Base-by-base conservation (phyloP, 2,888 invertebrate species). In the Artemia sinica region DNA sequence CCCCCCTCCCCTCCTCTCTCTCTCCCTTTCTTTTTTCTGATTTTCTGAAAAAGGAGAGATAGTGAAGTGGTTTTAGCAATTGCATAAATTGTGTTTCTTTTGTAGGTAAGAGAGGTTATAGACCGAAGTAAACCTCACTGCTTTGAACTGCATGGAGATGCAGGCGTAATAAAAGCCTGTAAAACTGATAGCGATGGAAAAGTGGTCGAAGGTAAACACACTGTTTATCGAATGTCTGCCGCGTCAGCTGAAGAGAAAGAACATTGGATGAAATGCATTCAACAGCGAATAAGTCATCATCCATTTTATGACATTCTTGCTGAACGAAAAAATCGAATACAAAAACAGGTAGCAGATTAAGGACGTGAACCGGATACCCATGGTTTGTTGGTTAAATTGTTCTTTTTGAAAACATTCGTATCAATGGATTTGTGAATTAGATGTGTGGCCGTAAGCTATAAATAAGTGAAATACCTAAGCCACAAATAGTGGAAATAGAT, bases 301-400 rank as follows among this genome's bases (percentile, higher is more conserved):
- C 95, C 95, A n/a, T 95, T 95, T 82, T 95, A 95, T 80, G 95
- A 96, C 78, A 93, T 95, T 88, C 80, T 96, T 77, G 91, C 93
- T 72, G 90, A 88, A 75, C 83, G 95, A 74, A 92, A 95, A 81
- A 91, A 91, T 80, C 95, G 94, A 77, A 94, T 93, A 14, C 89
- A 89, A 72, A 75, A 76, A 63, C 58, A 7, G 18, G 58, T 58
- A n/a, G 18, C 58, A n/a, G 58, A 18, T 8, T 18, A 58, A 8
- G 18, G 9, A 58, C 58, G 58, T 58, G 10, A 18, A 14, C 18
- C 9, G 8, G 11, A n/a, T 10, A 8, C 14, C 0, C 8, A n/a
- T n/a, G 14, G 8, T 8, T 58, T 10, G 58, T 58, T 58, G 10
- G 58, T 58, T 58, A 28, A 28, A 28, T 28, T 28, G 28, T 28